Conservation (phyloP, 2,113 vertebrate genomes). For the Eubucco bourcierii region DNA sequence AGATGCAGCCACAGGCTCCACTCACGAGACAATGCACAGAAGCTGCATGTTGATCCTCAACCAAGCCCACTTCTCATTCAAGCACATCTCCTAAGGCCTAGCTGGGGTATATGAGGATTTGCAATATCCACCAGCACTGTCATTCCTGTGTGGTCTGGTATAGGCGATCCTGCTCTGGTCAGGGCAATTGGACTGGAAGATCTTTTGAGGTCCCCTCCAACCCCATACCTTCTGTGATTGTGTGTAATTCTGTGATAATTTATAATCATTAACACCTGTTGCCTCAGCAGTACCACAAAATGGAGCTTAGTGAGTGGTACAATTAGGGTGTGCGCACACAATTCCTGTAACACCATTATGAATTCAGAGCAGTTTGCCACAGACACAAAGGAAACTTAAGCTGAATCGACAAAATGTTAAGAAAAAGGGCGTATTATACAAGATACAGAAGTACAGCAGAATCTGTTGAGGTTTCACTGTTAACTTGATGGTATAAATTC, state of each 20-base stretch:
- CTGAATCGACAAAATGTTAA: neutral
- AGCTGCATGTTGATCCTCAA: neutral
- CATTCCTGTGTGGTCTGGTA: neutral
- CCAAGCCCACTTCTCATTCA: neutral
- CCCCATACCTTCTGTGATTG: too few relatives aligned
- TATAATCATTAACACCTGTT: neutral
- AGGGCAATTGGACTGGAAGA: too few relatives aligned
- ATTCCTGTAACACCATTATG: neutral
- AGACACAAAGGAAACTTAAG: neutral
- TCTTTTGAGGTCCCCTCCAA: too few relatives aligned
- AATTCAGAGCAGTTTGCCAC: neutral
- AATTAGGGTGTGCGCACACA: neutral
- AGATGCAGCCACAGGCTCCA: neutral
- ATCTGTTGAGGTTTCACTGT: neutral
- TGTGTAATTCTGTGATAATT: too few relatives aligned
- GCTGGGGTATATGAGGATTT: neutral
- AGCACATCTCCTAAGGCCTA: neutral
- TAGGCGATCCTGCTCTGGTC: too few relatives aligned
- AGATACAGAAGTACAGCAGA: neutral
- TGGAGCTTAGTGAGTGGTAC: neutral
- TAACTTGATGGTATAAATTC: neutral
- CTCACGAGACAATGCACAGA: neutral
- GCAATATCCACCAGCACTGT: fast-evolving
- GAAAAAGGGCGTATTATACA: neutral
- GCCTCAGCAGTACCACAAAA: neutral